Evolutionary conservation across 2,888 invertebrate species (phyloP), one percentile per base, ranked within the genome.

Genomic region (Priapulus caudatus): DNA sequence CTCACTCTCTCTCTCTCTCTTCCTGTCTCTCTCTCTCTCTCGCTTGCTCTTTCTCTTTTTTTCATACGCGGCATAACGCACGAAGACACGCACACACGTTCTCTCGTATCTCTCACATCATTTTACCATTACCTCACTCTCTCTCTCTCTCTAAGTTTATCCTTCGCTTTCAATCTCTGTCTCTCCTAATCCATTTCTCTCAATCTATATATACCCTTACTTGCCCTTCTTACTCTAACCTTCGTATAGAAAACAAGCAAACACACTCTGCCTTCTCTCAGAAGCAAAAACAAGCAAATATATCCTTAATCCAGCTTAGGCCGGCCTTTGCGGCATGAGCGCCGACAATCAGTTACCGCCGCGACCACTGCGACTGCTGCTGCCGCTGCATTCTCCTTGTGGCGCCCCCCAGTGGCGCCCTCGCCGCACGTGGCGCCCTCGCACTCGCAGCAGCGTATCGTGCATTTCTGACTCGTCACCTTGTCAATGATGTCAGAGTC

Each of bases 371-470:
- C 10, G n/a, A 33, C 33, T 33, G 33, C 10, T n/a, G n/a, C 33
- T n/a, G 33, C 10, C n/a, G 10, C 33, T 33, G 33, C 33, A 33
- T 33, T 33, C n/a, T n/a, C n/a, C n/a, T n/a, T n/a, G n/a, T n/a
- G n/a, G n/a, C n/a, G n/a, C n/a, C n/a, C n/a, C n/a, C n/a, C n/a
- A n/a, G n/a, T n/a, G n/a, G n/a, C n/a, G n/a, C n/a, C n/a, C n/a
- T n/a, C n/a, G n/a, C n/a, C n/a, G n/a, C 33, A 33, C 10, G 10
- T 33, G 10, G 33, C 33, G n/a, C 33, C 33, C n/a, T 33, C 33
- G 33, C 33, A 33, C 33, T 33, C 33, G 33, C 33, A 33, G 33
- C 33, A 33, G 33, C 33, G 33, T 33, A 33, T 33, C n/a, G 33
- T 33, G 33, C 33, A 33, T n/a, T 33, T 33, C n/a, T 33, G 33